Evolutionary conservation across 2,797 vertebrate species (phyloP), one percentile per base, ranked within the genome.

Genomic region (Cuniculus paca): DNA sequence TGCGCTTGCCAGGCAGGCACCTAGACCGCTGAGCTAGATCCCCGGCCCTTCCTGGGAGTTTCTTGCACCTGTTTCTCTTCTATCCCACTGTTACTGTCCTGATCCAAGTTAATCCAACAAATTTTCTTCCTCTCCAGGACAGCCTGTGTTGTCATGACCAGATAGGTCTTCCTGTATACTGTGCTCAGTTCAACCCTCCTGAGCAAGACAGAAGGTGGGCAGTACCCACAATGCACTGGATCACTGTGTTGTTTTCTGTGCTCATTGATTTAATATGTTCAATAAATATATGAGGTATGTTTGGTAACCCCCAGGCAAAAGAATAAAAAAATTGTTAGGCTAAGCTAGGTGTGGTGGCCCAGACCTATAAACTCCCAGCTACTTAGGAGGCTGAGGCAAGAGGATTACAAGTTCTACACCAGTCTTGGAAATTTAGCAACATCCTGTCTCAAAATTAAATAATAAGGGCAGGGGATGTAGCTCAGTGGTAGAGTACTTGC

Each of bases 251-350:
- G 39, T 0, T 0, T n/a, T 77, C n/a, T 36, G 24, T 26, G 56
- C 4, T 91, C 26, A n/a, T 54, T 90, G 6, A 48, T 31, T 81
- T 63, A 39, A 79, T 34, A 63, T 16, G 4, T 11, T 52, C 63
- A 77, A n/a, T 6, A 82, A 24, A 39, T 34, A 22, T 39, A 83
- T n/a, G 45, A 95, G 34, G 34, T 68, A 1, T 54, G 4, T 54
- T 88, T 60, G 42, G 82, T 87, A 48, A 82, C 82, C 65, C 14
- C n/a, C 50, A 48, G 72, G 60, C 58, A 85, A 68, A 92, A 88
- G 70, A 58, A 61, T 52, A 31, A 88, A 58, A 24, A 91, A 19
- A 70, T 79, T 34, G n/a, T 93, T 54, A 68, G n/a, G 74, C 24
- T 34, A 45, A 75, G 45, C 24, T 52, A 28, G 48, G 28, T 34